Conservation (phyloP, 2,888 invertebrate species). For the Alcis repandata region DNA sequence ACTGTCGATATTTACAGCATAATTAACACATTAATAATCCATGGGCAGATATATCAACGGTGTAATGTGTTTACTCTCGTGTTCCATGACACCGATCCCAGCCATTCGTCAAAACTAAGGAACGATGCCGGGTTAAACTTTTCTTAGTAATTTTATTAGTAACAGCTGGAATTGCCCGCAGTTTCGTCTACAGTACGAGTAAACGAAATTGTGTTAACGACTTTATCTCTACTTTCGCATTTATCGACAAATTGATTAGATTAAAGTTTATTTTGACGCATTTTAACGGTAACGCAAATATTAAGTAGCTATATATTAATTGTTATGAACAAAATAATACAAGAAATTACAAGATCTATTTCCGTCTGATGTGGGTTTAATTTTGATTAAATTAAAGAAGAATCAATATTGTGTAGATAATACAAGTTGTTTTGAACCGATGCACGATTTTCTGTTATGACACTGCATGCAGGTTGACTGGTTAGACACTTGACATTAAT, state of each 20-base stretch:
- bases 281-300: not conserved
- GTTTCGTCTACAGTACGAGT: not conserved
- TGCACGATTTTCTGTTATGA: no score
- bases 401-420: no score
- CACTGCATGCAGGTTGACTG: no score
- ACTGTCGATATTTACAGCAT: slow-evolving; percentile 15
- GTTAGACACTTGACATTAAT: no score
- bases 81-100: slow-evolving; percentile 7
- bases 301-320: not conserved
- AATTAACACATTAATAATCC: slow-evolving; percentile 18
- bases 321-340: not conserved
- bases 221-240: slow-evolving; percentile 12
- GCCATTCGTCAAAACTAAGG: slow-evolving; percentile 7
- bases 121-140: not conserved
- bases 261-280: not conserved
- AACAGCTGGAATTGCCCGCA: no score
- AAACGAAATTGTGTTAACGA: slow-evolving; percentile 9
- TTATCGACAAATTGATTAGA: slow-evolving; percentile 22
- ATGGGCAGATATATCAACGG: slow-evolving; percentile 22
- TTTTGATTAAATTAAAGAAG: no score
- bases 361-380: no score
- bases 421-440: no score
- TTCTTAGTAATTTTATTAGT: not conserved
- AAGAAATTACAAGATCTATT: not conserved
- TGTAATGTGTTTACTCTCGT: slow-evolving; percentile 24